Conservation (phyloP, 2,888 invertebrate genomes). For the Danaus chrysippus region DNA sequence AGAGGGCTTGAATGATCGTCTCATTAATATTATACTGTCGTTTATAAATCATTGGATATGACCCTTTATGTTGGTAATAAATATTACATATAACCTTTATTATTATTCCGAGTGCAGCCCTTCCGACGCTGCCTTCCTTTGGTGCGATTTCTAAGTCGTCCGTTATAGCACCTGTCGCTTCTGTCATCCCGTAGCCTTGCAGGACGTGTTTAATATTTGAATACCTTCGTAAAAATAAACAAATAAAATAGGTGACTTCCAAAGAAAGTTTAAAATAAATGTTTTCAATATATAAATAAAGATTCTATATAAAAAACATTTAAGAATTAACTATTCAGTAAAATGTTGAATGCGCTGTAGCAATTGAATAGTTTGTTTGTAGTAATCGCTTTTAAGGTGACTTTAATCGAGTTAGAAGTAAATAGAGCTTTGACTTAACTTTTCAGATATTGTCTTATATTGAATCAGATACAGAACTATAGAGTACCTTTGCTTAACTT, state of each 20-base stretch:
- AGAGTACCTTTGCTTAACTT: conserved; percentile 45
- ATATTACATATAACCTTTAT: conserved; percentile 40
- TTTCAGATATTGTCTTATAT: not conserved
- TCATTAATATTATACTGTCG: no score
- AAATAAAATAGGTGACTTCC: not conserved
- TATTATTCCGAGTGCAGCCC: conserved; percentile 41
- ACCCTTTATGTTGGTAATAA: no score
- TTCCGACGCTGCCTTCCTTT: conserved; percentile 57
- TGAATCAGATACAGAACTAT: conserved; percentile 7
- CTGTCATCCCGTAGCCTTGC: conserved; percentile 66
- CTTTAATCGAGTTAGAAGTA: conserved; percentile 5
- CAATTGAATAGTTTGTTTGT: not conserved
- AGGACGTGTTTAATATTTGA: conserved; percentile 44
- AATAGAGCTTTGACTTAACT: not conserved
- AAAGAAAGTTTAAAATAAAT: not conserved
- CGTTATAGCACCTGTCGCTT: conserved; percentile 48
- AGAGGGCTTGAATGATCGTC: no score
- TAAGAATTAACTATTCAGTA: no score
- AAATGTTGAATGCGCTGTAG: conserved; percentile 2
- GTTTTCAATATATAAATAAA: conserved; percentile 2
- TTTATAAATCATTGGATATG: no score
- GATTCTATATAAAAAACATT: not conserved
- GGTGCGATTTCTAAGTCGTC: conserved; percentile 39
- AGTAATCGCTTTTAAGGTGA: conserved; percentile 4
- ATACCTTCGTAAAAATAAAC: conserved; percentile 38